A percentile compares a stretch with the other conserved stretches of the same genome.
Conservation (phyloP, 2,888 invertebrate species). For the Meloe dianella region DNA sequence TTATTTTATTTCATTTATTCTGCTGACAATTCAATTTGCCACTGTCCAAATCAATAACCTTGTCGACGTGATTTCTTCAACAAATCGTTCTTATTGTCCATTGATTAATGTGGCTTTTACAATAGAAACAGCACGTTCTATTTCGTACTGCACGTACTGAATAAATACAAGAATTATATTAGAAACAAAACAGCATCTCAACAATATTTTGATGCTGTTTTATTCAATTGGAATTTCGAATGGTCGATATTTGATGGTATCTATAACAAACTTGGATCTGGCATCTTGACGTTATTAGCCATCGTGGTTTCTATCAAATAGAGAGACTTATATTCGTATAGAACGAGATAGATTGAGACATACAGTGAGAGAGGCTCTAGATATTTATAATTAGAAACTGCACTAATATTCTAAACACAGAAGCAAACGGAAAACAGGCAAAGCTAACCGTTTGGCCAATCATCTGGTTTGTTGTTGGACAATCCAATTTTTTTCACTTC, state of each 20-base stretch:
- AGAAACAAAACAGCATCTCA: too few relatives aligned
- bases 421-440: conserved; percentile 2
- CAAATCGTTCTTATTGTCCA: too few relatives aligned
- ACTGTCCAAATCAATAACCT: background rate
- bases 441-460: background rate
- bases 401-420: conserved; percentile 8
- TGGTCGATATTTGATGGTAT: too few relatives aligned
- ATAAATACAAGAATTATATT: too few relatives aligned
- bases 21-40: background rate
- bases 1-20: too few relatives aligned
- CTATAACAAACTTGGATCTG: background rate
- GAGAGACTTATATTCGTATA: background rate
- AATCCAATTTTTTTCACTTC: background rate
- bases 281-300: conserved; percentile 4
- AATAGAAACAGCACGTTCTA: too few relatives aligned
- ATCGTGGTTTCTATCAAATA: background rate
- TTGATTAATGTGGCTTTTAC: too few relatives aligned
- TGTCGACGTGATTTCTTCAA: background rate
- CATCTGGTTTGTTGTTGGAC: conserved; percentile 6
- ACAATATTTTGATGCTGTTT: too few relatives aligned
- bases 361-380: background rate
- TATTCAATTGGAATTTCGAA: too few relatives aligned
- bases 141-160: too few relatives aligned
- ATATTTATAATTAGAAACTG: conserved; percentile 10
- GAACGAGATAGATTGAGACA: background rate